Evolutionary conservation across 2,797 vertebrate genomes (phyloP), one percentile per base, ranked within the genome.

Genomic region (Martes flavigula): DNA sequence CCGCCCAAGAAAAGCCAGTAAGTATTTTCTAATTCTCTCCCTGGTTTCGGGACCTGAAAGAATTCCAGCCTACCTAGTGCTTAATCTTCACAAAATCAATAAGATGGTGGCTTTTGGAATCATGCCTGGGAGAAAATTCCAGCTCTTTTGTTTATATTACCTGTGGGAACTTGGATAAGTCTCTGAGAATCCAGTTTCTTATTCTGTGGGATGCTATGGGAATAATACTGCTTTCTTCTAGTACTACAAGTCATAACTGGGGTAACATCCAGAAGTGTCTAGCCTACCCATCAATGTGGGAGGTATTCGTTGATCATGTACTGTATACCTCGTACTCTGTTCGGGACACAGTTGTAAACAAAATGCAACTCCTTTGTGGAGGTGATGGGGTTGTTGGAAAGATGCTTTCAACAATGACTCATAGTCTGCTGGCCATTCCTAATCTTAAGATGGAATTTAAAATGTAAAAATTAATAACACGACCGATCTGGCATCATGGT

Each of bases 1-100:
- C n/a, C 10, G 10, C 46, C 56, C 38, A 32, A 27, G 38, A 78
- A 90, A 51, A 91, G 13, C 20, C 38, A 78, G 40, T 75, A 82
- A 86, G 5, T 30, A 90, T 94, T 90, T 75, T 58, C 27, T 43
- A 90, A 91, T 90, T 92, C 38, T 90, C 54, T 92, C 38, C 56
- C 62, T 40, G 27, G 70, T 68, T 96, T 89, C 10, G 79, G 43
- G 8, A 66, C 35, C 48, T 72, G 54, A 87, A 82, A 96, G 51
- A 87, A 91, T 68, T 84, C 30, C 21, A 83, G 25, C 20, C 89
- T 30, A 64, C 38, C 35, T 82, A 64, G 54, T 64, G 12, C 5
- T 91, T 91, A 48, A 70, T 79, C 54, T 87, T 51, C 40, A 92
- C 70, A 27, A 86, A 82, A 86, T 56, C 66, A 92, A 14, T 56